phyloP scores from a whole-genome alignment of 1,140 invertebrate genomes.

The Penaeus chinensis region DNA sequence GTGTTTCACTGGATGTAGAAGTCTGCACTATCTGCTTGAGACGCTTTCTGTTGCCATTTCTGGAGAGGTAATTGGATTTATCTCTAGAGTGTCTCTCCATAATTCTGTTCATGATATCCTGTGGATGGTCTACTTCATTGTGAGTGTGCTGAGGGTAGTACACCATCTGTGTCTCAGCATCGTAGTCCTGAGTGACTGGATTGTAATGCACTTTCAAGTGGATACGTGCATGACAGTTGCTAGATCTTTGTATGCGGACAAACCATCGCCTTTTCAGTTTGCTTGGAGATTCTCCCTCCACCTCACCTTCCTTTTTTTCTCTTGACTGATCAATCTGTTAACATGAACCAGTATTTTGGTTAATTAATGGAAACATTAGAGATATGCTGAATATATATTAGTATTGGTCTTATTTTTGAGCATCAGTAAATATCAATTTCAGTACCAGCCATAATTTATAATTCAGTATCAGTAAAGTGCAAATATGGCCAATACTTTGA shows the following conservation, averaged over 20 bases:
- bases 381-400: too few relatives aligned
- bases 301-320: conserved; percentile 52
- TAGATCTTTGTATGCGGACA: conserved; percentile 54
- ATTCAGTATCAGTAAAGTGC: too few relatives aligned
- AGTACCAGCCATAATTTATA: too few relatives aligned
- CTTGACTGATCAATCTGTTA: conserved; percentile 51
- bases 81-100: conserved; percentile 53
- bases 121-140: conserved; percentile 47
- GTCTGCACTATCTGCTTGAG: conserved; percentile 6
- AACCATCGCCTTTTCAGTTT: conserved; percentile 53
- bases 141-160: conserved; percentile 64
- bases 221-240: conserved; percentile 62
- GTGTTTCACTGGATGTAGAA: neutral
- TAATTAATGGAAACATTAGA: neutral
- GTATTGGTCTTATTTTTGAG: too few relatives aligned
- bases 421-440: too few relatives aligned
- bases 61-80: conserved; percentile 37
- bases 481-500: too few relatives aligned
- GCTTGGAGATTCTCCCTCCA: conserved; percentile 38
- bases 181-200: conserved; percentile 45
- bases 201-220: conserved; percentile 62
- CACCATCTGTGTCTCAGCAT: conserved; percentile 58
- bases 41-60: conserved; percentile 49
- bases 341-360: neutral
- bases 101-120: conserved; percentile 47